Conservation (phyloP, 2,113 vertebrate genomes). For the Melanotaenia duboulayi region DNA sequence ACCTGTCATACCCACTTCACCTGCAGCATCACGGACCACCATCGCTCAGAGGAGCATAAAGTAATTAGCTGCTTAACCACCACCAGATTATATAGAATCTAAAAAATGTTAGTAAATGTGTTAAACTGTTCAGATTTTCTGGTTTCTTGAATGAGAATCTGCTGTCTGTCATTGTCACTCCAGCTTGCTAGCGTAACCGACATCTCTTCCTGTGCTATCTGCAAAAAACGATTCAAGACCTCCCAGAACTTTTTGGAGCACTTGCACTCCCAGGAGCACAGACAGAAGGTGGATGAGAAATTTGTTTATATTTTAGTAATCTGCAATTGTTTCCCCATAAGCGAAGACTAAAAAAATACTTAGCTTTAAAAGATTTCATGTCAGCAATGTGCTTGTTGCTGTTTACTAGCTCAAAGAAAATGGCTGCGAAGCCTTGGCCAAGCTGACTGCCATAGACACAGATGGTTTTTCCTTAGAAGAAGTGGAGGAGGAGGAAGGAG, state of each 20-base stretch:
- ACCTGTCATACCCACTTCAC: slow-evolving; percentile 92
- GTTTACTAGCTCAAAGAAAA: slow-evolving; percentile 68
- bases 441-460: slow-evolving; percentile 87
- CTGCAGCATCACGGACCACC: slow-evolving; percentile 89
- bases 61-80: slow-evolving; percentile 70
- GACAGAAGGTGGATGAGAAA: slow-evolving; percentile 89
- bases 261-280: slow-evolving; percentile 91
- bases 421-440: slow-evolving; percentile 85
- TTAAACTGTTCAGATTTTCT: neutral
- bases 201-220: slow-evolving; percentile 91
- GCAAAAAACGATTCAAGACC: slow-evolving; percentile 92
- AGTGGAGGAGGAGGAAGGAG: slow-evolving; percentile 73
- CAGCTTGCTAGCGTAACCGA: slow-evolving; percentile 88
- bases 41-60: slow-evolving; percentile 92
- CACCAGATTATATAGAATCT: neutral
- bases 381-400: neutral
- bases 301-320: neutral
- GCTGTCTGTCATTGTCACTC: neutral
- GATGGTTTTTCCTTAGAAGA: slow-evolving; percentile 88
- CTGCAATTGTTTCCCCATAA: neutral
- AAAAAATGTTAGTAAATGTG: neutral
- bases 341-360: neutral
- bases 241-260: slow-evolving; percentile 94
- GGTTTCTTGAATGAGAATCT: neutral
- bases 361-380: neutral